phyloP scores from a whole-genome alignment of 2,888 invertebrate species.

The Drosophila birchii region DNA sequence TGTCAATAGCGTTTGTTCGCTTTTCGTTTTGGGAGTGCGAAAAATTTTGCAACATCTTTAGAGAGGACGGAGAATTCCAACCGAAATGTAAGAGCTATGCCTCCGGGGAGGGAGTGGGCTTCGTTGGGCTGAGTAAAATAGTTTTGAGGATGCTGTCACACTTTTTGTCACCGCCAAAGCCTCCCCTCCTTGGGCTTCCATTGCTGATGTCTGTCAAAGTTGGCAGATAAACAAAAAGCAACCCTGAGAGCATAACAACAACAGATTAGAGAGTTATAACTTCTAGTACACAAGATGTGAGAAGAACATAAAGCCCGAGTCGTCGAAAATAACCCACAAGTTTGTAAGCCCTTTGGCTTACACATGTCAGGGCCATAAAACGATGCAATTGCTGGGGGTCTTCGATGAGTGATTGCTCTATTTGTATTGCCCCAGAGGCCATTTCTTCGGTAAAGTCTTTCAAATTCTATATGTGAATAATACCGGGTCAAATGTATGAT shows the following conservation, averaged over 20 bases:
- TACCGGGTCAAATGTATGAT: constrained; percentile 4
- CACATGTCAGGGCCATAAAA: constrained; percentile 34
- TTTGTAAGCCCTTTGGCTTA: constrained; percentile 39
- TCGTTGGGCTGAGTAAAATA: constrained; percentile 29
- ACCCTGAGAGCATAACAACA: constrained; percentile 23
- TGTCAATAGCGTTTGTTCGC: constrained; percentile 45
- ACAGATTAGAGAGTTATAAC: constrained; percentile 41
- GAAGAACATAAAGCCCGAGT: constrained; percentile 24
- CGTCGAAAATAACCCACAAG: constrained; percentile 11
- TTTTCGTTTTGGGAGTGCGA: constrained; percentile 27
- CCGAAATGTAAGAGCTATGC: constrained; percentile 20
- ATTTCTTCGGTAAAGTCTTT: not conserved
- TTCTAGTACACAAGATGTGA: constrained; percentile 36
- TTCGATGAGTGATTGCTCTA: constrained; percentile 12
- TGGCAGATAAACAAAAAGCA: constrained; percentile 34
- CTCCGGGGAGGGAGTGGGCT: constrained; percentile 12
- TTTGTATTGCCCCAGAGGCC: not conserved
- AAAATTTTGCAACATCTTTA: constrained; percentile 41
- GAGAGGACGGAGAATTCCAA: constrained; percentile 17
- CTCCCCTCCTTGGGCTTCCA: constrained; percentile 3
- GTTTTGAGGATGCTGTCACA: constrained; percentile 42
- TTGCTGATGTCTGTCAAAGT: constrained; percentile 19
- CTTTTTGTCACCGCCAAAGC: constrained; percentile 24
- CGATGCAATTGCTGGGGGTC: constrained; percentile 18
- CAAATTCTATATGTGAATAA: not conserved